Base-by-base conservation (phyloP, 2,113 vertebrate genomes). In the Cyprinodon tularosa region DNA sequence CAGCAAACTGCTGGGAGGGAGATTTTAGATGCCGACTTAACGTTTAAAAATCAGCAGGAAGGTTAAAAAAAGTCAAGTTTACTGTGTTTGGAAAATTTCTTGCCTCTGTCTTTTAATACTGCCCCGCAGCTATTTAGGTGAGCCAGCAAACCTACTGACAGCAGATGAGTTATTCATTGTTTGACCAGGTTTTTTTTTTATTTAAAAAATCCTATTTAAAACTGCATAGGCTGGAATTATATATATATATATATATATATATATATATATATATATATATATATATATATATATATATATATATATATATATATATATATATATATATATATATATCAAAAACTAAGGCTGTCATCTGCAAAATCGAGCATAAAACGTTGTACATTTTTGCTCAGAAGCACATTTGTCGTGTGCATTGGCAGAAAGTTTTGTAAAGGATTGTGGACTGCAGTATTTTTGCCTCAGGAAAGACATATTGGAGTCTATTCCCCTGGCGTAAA, bases 291-390 rank as follows among this genome's bases (percentile, higher is more conserved):
- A 29, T 29, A 29, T 29, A 29, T 29, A 29, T 29, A 29, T 29
- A 29, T 29, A 29, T 29, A 29, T 29, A 29, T 29, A 29, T 29
- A 29, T 29, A 29, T 29, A 29, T 29, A 29, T 29, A 29, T 29
- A 29, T 29, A 29, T 29, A 29, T 57, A 45, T 50, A 38, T n/a
- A 29, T 20, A 36, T 68, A 66, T 81, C 81, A 76, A 83, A 71
- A 80, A 63, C 36, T 29, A 60, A 77, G 68, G 11, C 63, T 4
- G 64, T n/a, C 59, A 13, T 72, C 62, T 71, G 69, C 60, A 29
- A 29, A 29, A 29, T 29, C 29, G 29, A 29, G 29, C 29, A 29
- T 1, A 29, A 29, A 29, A 29, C 36, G 13, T 12, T 53, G 39
- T 47, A 6, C 68, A 53, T 65, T 42, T 47, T 38, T 65, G 67